These are phyloP conservation scores for Chionis minor DNA, from an alignment of 2,113 vertebrate genomes.

Conservation along the genomic window DNA sequence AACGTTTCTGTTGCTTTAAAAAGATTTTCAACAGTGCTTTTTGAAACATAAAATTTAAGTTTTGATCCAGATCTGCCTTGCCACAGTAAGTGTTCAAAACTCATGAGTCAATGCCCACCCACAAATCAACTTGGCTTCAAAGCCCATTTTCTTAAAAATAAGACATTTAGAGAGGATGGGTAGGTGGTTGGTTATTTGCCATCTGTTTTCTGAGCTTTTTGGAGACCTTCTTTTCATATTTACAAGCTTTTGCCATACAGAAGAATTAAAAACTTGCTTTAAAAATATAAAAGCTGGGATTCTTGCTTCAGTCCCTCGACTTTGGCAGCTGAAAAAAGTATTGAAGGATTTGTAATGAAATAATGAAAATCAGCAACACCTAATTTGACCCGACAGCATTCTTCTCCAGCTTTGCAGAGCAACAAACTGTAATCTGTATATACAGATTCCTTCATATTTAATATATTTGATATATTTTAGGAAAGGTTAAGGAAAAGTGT, in stretches of 20 bases:
- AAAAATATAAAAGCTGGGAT: neutral
- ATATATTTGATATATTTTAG: neutral
- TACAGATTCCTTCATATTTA: neutral
- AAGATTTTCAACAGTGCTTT: neutral
- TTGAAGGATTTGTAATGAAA: neutral
- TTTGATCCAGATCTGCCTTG: constrained; percentile 34
- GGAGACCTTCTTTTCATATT: constrained; percentile 3
- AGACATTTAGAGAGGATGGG: constrained; percentile 43
- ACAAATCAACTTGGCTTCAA: constrained; percentile 42
- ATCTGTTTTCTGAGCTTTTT: constrained; percentile 49
- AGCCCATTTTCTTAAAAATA: constrained; percentile 62
- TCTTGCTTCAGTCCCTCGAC: neutral
- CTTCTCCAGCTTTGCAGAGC: neutral
- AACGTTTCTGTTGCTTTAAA: neutral
- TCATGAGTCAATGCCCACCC: constrained; percentile 56
- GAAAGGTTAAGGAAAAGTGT: neutral
- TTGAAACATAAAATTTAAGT: neutral
- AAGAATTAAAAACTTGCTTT: neutral
- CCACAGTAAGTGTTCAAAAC: constrained; percentile 31
- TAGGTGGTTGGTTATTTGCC: constrained; percentile 57
- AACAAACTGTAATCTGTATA: neutral
- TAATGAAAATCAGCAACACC: neutral
- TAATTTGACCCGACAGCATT: neutral
- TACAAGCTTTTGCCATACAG: neutral
- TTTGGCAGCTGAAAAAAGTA: neutral